Percentiles rank a stretch among this genome's conserved stretches.
Conservation (phyloP, 2,113 vertebrate species). For the Chloropsis cyanopogon region DNA sequence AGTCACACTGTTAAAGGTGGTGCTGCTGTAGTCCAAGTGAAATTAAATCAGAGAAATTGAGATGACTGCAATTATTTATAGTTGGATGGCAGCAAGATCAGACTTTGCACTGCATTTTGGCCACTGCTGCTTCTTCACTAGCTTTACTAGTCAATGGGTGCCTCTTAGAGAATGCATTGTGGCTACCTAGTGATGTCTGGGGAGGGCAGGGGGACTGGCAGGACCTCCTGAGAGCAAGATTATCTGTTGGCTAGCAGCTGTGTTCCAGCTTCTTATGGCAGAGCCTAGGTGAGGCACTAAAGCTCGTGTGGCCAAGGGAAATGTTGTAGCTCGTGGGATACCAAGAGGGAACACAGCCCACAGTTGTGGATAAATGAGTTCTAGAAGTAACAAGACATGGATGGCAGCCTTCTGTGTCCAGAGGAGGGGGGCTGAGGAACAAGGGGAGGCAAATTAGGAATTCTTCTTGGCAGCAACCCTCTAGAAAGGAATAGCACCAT, state of each 20-base stretch:
- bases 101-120: not conserved
- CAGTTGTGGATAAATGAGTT: not conserved
- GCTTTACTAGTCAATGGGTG: not conserved
- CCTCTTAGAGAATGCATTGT: not conserved
- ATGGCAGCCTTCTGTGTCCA: not conserved
- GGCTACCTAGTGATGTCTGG: not conserved
- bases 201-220: not conserved
- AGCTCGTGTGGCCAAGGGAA: not conserved
- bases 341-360: not conserved
- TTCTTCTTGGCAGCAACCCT: not conserved
- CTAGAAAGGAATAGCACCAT: not conserved
- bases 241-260: not conserved
- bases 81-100: not conserved
- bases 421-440: not conserved
- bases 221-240: not conserved
- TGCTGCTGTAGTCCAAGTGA: not conserved
- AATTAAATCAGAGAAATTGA: not conserved
- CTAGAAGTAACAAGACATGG: not conserved
- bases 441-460: not conserved
- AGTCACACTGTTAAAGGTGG: not conserved
- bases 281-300: not conserved
- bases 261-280: not conserved
- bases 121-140: not conserved
- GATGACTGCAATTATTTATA: not conserved
- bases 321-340: not conserved